Evolutionary conservation across 2,113 vertebrate species (phyloP).

Genomic region (Saguinus midas): DNA sequence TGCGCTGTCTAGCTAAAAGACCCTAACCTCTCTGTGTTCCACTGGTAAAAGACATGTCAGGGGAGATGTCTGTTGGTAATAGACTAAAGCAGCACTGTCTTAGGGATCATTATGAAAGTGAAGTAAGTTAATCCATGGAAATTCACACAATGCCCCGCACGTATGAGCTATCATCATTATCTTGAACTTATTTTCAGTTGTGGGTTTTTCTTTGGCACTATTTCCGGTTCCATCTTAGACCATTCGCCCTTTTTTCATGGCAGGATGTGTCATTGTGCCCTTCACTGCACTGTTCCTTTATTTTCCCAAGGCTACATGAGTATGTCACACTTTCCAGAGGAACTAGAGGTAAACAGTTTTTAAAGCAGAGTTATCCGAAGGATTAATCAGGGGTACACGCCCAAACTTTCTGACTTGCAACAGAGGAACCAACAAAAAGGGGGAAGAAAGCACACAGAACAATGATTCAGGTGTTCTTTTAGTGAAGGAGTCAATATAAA

Average conservation of each 20-base stretch:
- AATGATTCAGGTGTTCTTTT: background rate
- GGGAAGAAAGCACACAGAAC: too few relatives aligned
- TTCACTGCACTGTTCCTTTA: background rate
- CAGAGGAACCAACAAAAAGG: background rate
- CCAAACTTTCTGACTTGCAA: background rate
- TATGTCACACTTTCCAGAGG: background rate
- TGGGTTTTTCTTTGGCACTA: background rate
- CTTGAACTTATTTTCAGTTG: background rate
- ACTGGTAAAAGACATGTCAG: background rate
- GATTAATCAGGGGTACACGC: background rate
- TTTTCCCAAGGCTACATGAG: background rate
- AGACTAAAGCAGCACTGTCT: background rate
- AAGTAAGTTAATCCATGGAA: background rate
- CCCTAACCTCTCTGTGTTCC: too few relatives aligned
- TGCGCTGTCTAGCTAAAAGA: too few relatives aligned
- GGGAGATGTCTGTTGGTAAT: background rate
- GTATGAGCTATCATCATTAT: too few relatives aligned
- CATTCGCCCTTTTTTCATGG: background rate
- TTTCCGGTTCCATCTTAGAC: background rate
- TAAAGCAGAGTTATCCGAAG: background rate
- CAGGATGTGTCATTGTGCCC: background rate
- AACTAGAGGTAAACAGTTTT: background rate
- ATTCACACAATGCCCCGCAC: background rate
- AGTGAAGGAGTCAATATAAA: background rate
- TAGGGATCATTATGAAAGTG: background rate